phyloP scores from a whole-genome alignment of 2,113 vertebrate species.

The Carlito syrichta region DNA sequence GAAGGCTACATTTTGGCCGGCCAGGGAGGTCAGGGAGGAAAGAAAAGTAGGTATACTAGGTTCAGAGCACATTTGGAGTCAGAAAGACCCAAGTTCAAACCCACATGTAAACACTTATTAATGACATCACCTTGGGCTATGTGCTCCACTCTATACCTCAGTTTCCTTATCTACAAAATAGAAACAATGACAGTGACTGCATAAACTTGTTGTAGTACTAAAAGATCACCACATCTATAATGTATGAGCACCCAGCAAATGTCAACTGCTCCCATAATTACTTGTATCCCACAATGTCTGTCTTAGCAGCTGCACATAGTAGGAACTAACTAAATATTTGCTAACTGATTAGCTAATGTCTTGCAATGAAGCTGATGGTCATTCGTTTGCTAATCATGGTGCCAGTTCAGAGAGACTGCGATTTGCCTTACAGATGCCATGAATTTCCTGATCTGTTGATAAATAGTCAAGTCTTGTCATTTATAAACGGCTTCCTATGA shows the following conservation, averaged over 20 bases:
- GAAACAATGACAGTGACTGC: not conserved
- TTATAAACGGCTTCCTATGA: not conserved
- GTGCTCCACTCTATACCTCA: not conserved
- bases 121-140: not conserved
- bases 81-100: not conserved
- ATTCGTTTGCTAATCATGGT: not conserved
- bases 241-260: not conserved
- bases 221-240: not conserved
- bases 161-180: not conserved
- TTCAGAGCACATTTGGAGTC: not conserved
- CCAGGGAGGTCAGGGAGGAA: not conserved
- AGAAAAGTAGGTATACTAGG: not conserved
- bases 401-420: not conserved
- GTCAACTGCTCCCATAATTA: not conserved
- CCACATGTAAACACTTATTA: not conserved
- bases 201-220: not conserved
- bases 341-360: slow-evolving; percentile 9
- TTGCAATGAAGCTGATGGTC: not conserved
- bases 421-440: not conserved
- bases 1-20: not conserved
- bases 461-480: slow-evolving; percentile 37
- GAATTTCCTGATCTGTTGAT: not conserved
- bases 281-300: too few relatives aligned
- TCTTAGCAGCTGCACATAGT: not conserved
- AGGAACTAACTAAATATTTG: not conserved